Conservation (phyloP, 2,888 invertebrate species). For the Amblyjoppa proteus region DNA sequence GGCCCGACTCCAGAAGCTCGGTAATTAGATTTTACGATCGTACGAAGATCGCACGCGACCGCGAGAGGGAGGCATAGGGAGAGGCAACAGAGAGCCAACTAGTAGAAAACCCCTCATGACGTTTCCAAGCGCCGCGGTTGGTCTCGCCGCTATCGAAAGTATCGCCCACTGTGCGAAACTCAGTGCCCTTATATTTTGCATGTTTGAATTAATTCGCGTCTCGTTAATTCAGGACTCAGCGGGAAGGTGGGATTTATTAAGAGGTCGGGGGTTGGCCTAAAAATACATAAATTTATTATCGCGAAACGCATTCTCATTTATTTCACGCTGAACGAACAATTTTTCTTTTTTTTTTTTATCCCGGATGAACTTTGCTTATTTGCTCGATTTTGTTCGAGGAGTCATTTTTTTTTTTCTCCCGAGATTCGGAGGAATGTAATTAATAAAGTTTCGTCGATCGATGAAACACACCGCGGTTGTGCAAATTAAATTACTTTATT, state of each 20-base stretch:
- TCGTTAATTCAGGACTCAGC: conserved; percentile 18
- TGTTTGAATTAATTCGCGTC: not conserved
- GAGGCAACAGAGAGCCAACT: conserved; percentile 1
- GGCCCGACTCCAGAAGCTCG: conserved; percentile 61
- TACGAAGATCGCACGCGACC: conserved; percentile 61
- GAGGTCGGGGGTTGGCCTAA: not conserved
- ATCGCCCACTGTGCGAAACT: conserved; percentile 3
- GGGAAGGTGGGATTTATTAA: not conserved
- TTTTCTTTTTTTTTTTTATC: not conserved
- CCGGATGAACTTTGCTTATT: not conserved
- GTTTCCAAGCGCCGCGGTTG: conserved; percentile 8
- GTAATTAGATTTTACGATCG: conserved; percentile 66
- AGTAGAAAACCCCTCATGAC: conserved; percentile 17
- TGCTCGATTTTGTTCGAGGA: not conserved
- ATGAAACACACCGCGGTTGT: too few species aligned
- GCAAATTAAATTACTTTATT: too few species aligned
- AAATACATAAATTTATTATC: not conserved
- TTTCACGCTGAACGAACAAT: not conserved
- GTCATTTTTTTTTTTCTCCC: too few species aligned
- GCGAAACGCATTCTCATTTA: not conserved
- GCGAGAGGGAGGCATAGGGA: not conserved
- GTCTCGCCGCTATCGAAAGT: not conserved
- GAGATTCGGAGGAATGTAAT: too few species aligned
- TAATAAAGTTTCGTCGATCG: too few species aligned
- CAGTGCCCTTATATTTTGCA: not conserved